Conservation (phyloP, 1,140 invertebrate species). For the Trissolcus basalis region DNA sequence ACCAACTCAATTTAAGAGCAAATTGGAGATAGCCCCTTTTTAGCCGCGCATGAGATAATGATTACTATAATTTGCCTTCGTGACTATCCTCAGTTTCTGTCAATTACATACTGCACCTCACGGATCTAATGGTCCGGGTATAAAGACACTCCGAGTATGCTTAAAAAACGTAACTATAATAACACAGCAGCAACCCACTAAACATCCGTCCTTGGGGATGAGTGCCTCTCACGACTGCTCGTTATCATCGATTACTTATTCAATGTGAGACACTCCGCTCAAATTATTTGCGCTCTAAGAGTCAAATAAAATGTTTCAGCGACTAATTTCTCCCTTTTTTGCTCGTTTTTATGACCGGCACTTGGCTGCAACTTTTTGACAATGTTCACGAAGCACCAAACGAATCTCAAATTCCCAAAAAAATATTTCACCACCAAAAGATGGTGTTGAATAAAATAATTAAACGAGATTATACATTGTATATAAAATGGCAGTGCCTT, state of each 20-base stretch:
- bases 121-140: conserved; percentile 53
- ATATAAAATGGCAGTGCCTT: too few relatives aligned
- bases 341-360: too few relatives aligned
- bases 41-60: conserved; percentile 49
- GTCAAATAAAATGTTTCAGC: conserved; percentile 17
- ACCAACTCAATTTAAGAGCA: conserved; percentile 57
- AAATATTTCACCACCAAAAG: too few relatives aligned
- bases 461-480: too few relatives aligned
- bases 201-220: conserved; percentile 58
- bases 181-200: conserved; percentile 57
- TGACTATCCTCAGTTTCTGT: conserved; percentile 61
- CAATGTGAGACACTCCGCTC: conserved; percentile 51
- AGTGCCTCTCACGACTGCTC: conserved; percentile 54
- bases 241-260: conserved; percentile 58
- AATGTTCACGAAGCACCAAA: too few relatives aligned
- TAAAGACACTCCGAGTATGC: conserved; percentile 54
- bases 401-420: too few relatives aligned
- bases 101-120: conserved; percentile 57
- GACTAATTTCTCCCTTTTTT: too few relatives aligned
- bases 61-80: conserved; percentile 59
- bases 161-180: conserved; percentile 60
- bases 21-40: conserved; percentile 59
- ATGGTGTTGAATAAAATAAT: too few relatives aligned
- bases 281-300: conserved; percentile 55
- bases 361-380: too few relatives aligned